A percentile compares a stretch with the other conserved stretches of the same genome.
phyloP scores from a whole-genome alignment of 2,888 invertebrate genomes.

The Microdon myrmicae region DNA sequence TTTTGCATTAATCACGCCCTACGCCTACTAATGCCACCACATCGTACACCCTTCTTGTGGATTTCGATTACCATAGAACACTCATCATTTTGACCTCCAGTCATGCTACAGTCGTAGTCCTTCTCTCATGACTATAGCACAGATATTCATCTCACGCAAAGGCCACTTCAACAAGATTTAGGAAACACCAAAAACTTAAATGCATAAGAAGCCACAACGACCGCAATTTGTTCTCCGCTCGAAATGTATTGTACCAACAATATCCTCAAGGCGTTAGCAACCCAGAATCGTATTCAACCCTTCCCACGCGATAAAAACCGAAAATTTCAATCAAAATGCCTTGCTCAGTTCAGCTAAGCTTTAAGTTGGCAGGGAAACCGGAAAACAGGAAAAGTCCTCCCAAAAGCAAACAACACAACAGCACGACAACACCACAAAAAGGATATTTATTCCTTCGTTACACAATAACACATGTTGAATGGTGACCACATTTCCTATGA shows the following conservation, averaged over 20 bases:
- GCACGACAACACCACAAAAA: slow-evolving; percentile 22
- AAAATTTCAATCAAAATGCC: slow-evolving; percentile 38
- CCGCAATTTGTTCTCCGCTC: slow-evolving; percentile 32
- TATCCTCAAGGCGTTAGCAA: too few relatives aligned
- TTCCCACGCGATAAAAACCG: slow-evolving; percentile 1
- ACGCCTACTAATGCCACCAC: too few relatives aligned
- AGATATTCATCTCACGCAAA: too few relatives aligned
- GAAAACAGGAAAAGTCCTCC: neutral
- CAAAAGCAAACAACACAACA: slow-evolving; percentile 4
- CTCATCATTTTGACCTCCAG: too few relatives aligned
- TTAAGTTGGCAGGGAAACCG: neutral
- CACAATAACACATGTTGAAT: slow-evolving; percentile 46
- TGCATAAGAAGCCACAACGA: slow-evolving; percentile 34
- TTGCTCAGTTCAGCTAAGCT: too few relatives aligned
- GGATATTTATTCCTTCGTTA: slow-evolving; percentile 40
- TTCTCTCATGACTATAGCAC: too few relatives aligned
- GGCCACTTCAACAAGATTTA: slow-evolving; percentile 15
- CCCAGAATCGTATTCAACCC: neutral
- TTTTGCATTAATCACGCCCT: too few relatives aligned
- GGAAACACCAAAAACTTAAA: slow-evolving; percentile 23
- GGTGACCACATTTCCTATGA: slow-evolving; percentile 33
- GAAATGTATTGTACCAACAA: slow-evolving; percentile 1
- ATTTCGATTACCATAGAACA: too few relatives aligned
- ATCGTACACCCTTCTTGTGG: too few relatives aligned
- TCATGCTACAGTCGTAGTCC: too few relatives aligned